These are phyloP conservation scores for Saguinus midas DNA, from an alignment of 2,113 vertebrate species.

Conservation along the genomic window DNA sequence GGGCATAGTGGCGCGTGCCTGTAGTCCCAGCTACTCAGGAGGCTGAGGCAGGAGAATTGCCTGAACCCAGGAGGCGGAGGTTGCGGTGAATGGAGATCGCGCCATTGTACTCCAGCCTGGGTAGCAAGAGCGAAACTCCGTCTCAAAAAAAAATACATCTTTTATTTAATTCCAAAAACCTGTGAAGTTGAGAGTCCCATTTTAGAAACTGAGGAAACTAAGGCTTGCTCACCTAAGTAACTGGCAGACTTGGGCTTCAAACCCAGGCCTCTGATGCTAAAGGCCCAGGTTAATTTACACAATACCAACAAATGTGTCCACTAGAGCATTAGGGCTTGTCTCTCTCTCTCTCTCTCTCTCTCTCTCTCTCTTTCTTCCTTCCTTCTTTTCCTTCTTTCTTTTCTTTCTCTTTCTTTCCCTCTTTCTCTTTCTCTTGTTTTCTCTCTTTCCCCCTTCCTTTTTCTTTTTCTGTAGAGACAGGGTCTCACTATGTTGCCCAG, in stretches of 20 bases:
- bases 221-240: background rate
- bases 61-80: too few relatives aligned
- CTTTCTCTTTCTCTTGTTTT: too few relatives aligned
- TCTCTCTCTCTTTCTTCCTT: too few relatives aligned
- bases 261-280: background rate
- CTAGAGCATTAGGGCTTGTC: background rate
- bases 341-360: too few relatives aligned
- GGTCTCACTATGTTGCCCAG: background rate
- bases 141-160: background rate
- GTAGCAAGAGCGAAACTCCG: too few relatives aligned
- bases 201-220: background rate
- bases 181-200: background rate
- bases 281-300: background rate
- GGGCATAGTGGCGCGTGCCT: too few relatives aligned
- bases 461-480: background rate
- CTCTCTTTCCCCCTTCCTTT: background rate
- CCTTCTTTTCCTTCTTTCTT: fast-evolving
- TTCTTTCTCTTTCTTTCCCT: too few relatives aligned
- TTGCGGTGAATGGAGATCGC: too few relatives aligned
- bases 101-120: too few relatives aligned
- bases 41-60: too few relatives aligned
- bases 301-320: background rate
- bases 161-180: background rate
- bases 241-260: background rate
- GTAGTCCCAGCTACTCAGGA: too few relatives aligned